Conservation (phyloP, 1,140 invertebrate species). For the Drosophila albomicans region DNA sequence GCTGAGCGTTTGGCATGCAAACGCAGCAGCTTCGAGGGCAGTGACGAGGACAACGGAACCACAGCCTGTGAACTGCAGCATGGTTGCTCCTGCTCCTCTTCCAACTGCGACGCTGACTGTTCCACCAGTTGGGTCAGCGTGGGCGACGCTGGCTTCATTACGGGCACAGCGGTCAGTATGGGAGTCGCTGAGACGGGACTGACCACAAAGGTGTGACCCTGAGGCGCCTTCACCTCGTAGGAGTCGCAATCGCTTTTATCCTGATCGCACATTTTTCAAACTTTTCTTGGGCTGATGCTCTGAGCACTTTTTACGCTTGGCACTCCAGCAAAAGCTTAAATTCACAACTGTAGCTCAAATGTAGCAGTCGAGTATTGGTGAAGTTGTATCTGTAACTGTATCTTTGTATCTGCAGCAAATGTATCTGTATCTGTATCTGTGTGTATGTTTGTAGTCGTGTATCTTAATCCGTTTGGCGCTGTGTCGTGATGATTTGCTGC, state of each 20-base stretch:
- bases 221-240: conserved; percentile 65
- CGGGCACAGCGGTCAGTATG: conserved; percentile 68
- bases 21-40: conserved; percentile 74
- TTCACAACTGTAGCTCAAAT: conserved; percentile 1
- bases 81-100: conserved; percentile 60
- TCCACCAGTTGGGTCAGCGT: conserved; percentile 8
- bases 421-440: conserved; percentile 19
- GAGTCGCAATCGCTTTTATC: conserved; percentile 3
- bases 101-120: background rate
- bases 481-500: background rate
- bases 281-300: conserved; percentile 55
- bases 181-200: conserved; percentile 53
- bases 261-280: conserved; percentile 50
- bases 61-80: conserved; percentile 73
- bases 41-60: conserved; percentile 74
- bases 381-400: conserved; percentile 1
- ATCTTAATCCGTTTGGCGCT: conserved; percentile 11
- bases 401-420: conserved; percentile 10
- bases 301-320: conserved; percentile 59
- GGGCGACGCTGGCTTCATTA: conserved; percentile 40
- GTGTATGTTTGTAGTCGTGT: conserved; percentile 9
- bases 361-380: no score
- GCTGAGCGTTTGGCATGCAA: conserved; percentile 76
- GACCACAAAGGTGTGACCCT: conserved; percentile 78
- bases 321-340: conserved; percentile 79